Evolutionary conservation across 2,888 invertebrate species (phyloP), one percentile per base, ranked within the genome.

Genomic region (Parelbella ahira): DNA sequence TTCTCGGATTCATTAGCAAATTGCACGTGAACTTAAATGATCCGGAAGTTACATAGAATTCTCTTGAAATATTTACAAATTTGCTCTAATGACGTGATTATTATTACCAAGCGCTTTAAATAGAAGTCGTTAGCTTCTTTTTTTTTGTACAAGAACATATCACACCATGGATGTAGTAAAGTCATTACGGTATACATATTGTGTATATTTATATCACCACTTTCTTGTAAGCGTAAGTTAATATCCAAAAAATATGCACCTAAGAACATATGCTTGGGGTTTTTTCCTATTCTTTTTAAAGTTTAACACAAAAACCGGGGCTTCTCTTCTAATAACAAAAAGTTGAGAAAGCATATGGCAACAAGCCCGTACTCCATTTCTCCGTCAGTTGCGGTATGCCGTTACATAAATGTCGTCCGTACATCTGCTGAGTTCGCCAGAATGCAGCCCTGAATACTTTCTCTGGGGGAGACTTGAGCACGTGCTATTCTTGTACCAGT

Each of bases 371-470:
- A 47, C 42, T 29, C 51, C 53, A 50, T 45, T 34, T 53, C 61
- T 53, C 49, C 56, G 53, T 56, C 53, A 50, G 50, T 63, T 54
- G 48, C 45, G 61, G 54, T 59, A 62, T 62, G 60, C 54, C 55
- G 64, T 66, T 68, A 64, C 58, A 56, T 56, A 59, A 63, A 62
- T 63, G 53, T 48, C 43, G 56, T 51, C 45, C 54, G 4, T 55
- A 63, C 69, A 70, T 67, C 66, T 67, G 68, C 58, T 63, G 54
- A 48, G 49, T 57, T 53, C 53, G 51, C 53, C 51, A 56, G 58
- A 63, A 66, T 62, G 59, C 51, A 51, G 39, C 37, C 51, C 37
- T 46, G 54, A 60, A 67, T 63, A 54, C 54, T 60, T 63, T 56
- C 49, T 49, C 10, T 39, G 49, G 54, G 54, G 50, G 45, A 48